Conservation (phyloP, 2,888 invertebrate species). For the Drosophila incognita region DNA sequence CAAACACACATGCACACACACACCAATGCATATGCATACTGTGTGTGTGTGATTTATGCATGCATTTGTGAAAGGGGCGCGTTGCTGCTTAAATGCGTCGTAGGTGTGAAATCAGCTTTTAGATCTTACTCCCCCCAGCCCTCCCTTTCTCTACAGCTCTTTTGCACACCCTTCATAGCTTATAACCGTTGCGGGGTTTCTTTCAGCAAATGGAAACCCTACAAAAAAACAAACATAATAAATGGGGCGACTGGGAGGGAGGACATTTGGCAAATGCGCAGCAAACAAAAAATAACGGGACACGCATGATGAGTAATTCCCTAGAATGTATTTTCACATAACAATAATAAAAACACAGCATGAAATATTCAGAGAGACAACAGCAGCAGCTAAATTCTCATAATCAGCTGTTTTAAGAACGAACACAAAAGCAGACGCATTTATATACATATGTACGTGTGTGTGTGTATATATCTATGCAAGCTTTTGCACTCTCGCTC, state of each 20-base stretch:
- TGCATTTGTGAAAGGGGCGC: conserved; percentile 30
- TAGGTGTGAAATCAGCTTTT: conserved; percentile 62
- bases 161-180: conserved; percentile 16
- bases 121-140: neutral
- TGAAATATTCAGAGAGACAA: neutral
- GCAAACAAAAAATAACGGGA: conserved; percentile 37
- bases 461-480: neutral
- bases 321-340: conserved; percentile 21
- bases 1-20: conserved; percentile 4
- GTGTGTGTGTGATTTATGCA: conserved; percentile 62
- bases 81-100: conserved; percentile 48
- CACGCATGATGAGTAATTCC: conserved; percentile 48
- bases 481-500: conserved; percentile 6
- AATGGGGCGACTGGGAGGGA: neutral
- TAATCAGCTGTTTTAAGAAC: conserved; percentile 47
- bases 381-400: conserved; percentile 26
- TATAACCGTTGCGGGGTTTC: conserved; percentile 63
- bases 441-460: neutral
- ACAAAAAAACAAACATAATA: conserved; percentile 28
- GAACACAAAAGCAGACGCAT: conserved; percentile 2
- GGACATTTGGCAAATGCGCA: conserved; percentile 58
- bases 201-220: conserved; percentile 58
- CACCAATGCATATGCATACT: conserved; percentile 16
- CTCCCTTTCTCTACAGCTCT: neutral
- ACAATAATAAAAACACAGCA: conserved; percentile 39